Evolutionary conservation across 2,888 invertebrate genomes (phyloP).

Genomic region (Noctua comes): DNA sequence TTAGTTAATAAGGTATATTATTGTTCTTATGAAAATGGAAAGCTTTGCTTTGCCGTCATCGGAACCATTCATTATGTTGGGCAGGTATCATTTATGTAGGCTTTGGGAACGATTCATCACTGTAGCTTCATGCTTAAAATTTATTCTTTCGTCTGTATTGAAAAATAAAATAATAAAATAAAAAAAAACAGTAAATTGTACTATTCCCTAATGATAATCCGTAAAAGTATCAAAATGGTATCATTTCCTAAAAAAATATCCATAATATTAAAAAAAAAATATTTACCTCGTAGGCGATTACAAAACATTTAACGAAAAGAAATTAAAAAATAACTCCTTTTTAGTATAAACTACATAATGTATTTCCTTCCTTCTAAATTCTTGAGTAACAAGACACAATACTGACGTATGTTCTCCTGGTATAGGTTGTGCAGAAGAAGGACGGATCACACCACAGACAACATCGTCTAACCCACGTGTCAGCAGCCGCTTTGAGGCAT

Average conservation of each 20-base stretch:
- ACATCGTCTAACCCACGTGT: constrained; percentile 83
- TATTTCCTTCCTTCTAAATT: neutral
- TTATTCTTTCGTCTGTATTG: constrained; percentile 34
- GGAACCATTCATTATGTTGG: constrained; percentile 60
- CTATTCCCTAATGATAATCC: neutral
- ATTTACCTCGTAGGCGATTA: neutral
- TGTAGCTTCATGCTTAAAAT: constrained; percentile 73
- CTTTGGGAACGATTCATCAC: constrained; percentile 66
- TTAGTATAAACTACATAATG: neutral
- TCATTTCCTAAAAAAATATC: neutral
- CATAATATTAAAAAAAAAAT: neutral
- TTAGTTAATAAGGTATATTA: constrained; percentile 66
- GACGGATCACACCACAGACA: constrained; percentile 80
- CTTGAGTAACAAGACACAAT: neutral
- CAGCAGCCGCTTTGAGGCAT: constrained; percentile 85
- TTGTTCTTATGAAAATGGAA: constrained; percentile 54
- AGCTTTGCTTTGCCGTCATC: constrained; percentile 73
- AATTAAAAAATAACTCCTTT: neutral
- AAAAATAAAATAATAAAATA: constrained; percentile 7
- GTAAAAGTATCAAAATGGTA: no score
- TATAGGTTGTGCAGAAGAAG: constrained; percentile 87
- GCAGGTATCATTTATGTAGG: constrained; percentile 69
- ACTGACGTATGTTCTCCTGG: constrained; percentile 40
- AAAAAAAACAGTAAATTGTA: neutral
- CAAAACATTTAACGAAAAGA: neutral